Evolutionary conservation across 2,888 invertebrate genomes (phyloP).

Genomic region (Sesia bembeciformis): DNA sequence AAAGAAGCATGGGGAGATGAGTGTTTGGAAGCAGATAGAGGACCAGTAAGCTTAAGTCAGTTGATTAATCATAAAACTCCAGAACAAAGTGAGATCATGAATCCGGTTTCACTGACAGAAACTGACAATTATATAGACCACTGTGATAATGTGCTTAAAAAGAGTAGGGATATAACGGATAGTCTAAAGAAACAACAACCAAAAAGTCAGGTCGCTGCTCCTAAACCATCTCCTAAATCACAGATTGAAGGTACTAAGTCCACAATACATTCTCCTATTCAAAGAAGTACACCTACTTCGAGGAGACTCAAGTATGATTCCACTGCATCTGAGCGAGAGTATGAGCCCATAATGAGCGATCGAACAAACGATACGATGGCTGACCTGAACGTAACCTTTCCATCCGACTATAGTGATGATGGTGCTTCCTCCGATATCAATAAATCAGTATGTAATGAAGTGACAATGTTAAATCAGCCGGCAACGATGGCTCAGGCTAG

Average conservation of each 20-base stretch:
- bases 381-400: conserved; percentile 61
- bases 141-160: conserved; percentile 47
- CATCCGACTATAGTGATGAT: conserved; percentile 51
- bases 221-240: conserved; percentile 15
- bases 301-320: conserved; percentile 48
- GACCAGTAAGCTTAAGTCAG: conserved; percentile 61
- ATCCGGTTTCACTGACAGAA: conserved; percentile 42
- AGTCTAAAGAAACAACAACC: conserved; percentile 28
- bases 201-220: conserved; percentile 1
- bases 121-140: conserved; percentile 46
- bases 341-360: conserved; percentile 51
- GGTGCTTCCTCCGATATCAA: conserved; percentile 1
- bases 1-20: conserved; percentile 56
- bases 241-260: conserved; percentile 29
- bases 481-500: conserved; percentile 7
- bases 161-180: conserved; percentile 46
- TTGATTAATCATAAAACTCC: conserved; percentile 43
- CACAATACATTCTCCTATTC: conserved; percentile 35
- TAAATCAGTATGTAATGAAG: conserved; percentile 14
- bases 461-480: conserved; percentile 17
- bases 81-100: conserved; percentile 18
- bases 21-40: conserved; percentile 21
- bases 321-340: conserved; percentile 41
- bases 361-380: conserved; percentile 68
- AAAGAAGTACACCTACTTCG: conserved; percentile 24